Evolutionary conservation across 1,140 invertebrate species (phyloP), one percentile per base, ranked within the genome.

Genomic region (Monomorium pharaonis): DNA sequence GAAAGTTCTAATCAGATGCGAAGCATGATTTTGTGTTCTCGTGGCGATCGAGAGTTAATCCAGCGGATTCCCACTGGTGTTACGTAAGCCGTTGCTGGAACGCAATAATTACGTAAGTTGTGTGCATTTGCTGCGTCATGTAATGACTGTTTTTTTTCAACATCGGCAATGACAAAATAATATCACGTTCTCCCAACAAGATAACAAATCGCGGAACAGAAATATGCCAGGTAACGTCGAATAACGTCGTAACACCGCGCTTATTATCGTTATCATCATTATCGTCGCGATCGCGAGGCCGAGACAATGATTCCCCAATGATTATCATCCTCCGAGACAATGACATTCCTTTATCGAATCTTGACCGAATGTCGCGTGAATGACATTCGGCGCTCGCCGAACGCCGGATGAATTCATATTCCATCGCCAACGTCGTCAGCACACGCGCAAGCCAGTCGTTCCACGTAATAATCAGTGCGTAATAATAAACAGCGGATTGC

Each of bases 101-200:
- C n/a, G n/a, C n/a, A n/a, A n/a, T n/a, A n/a, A n/a, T n/a, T n/a
- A n/a, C n/a, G n/a, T n/a, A n/a, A n/a, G n/a, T n/a, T 37, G 37
- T 3, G 37, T 37, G 37, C 7, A 7, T 37, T 37, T 5, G 37
- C 37, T 37, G 37, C 37, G 37, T 37, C 37, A 37, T 7, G 37
- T 30, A 65, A 78, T 47, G 16, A 67, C 4, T 51, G 2, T 78
- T 65, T 80, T 65, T 80, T 67, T 0, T 7, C 5, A 0, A 18
- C 21, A 14, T 69, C 44, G 51, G 27, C n/a, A 49, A 67, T 67
- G 27, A 80, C 16, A 6, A 69, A 51, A 80, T 37, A 37, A 67
- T 69, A 16, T 51, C 12, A 14, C 3, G 18, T 18, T 75, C 3
- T 21, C 1, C 9, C 7, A 5, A 16, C 14, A 3, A 56, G 63